phyloP scores from a whole-genome alignment of 1,140 invertebrate species.

The Conopomorpha cramerella region DNA sequence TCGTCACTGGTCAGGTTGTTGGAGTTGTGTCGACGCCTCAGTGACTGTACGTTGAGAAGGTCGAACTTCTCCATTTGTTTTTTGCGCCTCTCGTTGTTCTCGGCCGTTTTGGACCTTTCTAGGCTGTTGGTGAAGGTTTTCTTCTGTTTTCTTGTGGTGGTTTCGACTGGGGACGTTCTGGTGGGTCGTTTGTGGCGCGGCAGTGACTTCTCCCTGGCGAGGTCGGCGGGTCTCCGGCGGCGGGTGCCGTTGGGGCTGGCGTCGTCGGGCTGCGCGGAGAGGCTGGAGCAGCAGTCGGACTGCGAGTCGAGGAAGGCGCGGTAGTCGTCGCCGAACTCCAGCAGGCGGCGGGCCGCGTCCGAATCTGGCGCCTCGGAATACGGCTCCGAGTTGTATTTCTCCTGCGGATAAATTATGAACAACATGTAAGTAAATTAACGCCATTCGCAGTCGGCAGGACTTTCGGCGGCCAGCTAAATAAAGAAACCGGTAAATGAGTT shows the following conservation, averaged over 20 bases:
- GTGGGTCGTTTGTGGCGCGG: slow-evolving; percentile 38
- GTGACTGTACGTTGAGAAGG: slow-evolving; percentile 38
- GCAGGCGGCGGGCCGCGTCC: slow-evolving; percentile 76
- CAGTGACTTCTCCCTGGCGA: slow-evolving; percentile 26
- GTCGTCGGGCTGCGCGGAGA: slow-evolving; percentile 69
- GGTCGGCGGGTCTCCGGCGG: slow-evolving; percentile 32
- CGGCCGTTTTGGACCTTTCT: slow-evolving; percentile 49
- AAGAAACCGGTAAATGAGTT: no score
- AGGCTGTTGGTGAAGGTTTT: slow-evolving; percentile 54
- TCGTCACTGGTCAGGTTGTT: slow-evolving; percentile 49
- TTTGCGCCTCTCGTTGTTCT: slow-evolving; percentile 42
- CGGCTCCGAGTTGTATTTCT: slow-evolving; percentile 89
- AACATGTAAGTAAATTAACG: no score
- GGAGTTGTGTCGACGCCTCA: slow-evolving; percentile 40
- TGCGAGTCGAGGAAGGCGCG: slow-evolving; percentile 85
- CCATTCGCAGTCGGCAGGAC: no score
- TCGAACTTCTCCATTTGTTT: slow-evolving; percentile 49
- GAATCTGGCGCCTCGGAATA: slow-evolving; percentile 90
- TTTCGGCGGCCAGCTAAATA: no score
- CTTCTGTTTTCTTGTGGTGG: slow-evolving; percentile 47
- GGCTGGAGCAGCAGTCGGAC: slow-evolving; percentile 79
- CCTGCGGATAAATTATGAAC: slow-evolving; percentile 70
- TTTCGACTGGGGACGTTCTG: slow-evolving; percentile 50
- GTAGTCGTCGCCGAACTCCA: slow-evolving; percentile 92
- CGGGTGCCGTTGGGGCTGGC: slow-evolving; percentile 57